A percentile compares a stretch with the other conserved stretches of the same genome.
Conservation (phyloP, 2,888 invertebrate species). For the Tinea trinotella region DNA sequence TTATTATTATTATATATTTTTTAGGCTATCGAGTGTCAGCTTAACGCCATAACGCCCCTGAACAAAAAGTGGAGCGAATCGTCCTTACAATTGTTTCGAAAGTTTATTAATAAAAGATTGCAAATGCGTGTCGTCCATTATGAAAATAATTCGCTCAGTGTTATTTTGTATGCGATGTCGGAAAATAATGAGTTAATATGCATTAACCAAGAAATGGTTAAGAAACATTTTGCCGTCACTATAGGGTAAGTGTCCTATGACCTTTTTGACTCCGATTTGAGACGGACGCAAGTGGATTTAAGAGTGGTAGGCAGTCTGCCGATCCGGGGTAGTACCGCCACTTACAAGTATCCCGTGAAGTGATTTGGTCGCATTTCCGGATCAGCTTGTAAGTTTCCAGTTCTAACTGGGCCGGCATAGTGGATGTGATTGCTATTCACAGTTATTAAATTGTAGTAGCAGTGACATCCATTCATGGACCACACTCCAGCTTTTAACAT, state of each 20-base stretch:
- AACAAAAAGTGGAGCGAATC: conserved; percentile 49
- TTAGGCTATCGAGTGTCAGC: conserved; percentile 53
- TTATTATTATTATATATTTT: not conserved
- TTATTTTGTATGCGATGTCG: conserved; percentile 40
- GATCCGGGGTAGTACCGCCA: no score
- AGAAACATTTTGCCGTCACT: conserved; percentile 48
- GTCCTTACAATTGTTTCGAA: conserved; percentile 42
- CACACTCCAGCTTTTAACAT: no score
- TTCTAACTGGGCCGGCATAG: no score
- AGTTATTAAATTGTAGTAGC: no score
- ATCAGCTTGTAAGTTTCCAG: no score
- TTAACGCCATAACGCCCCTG: conserved; percentile 51
- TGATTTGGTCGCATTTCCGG: no score
- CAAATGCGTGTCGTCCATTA: conserved; percentile 45
- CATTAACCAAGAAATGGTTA: conserved; percentile 53
- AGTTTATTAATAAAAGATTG: conserved; percentile 32
- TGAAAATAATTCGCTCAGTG: conserved; percentile 40
- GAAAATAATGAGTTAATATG: conserved; percentile 36
- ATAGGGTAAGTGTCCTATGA: conserved; percentile 55
- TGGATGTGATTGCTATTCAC: no score
- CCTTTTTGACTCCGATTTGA: no score
- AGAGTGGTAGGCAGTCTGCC: no score
- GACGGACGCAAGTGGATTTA: no score
- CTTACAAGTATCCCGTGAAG: no score
- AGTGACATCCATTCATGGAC: no score